Evolutionary conservation across 1,140 invertebrate species (phyloP), one percentile per base, ranked within the genome.

Genomic region (Ephestia elutella): DNA sequence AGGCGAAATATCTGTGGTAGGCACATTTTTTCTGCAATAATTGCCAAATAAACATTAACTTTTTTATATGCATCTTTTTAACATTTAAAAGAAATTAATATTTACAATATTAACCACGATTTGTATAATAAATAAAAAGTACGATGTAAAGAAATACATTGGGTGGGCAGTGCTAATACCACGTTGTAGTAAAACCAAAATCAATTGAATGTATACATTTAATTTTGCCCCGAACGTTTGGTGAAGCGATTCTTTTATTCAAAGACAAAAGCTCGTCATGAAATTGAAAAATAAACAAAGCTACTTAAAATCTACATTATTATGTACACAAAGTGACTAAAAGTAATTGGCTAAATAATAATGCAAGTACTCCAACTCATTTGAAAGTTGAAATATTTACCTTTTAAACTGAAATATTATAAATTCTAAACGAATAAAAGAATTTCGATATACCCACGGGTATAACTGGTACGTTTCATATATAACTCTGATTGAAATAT

Each of bases 241-340:
- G 10, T 5, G 38, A 15, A 15, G 38, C 10, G 38, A 60, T 53
- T n/a, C 21, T 25, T 25, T 25, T 25, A 25, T 25, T 25, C 21
- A 25, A 25, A 25, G 21, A 25, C 21, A 59, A 35, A 21, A 57
- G 61, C 62, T 62, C 55, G 55, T 28, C 49, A 65, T 70, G 57
- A 60, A 54, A 60, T 59, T 48, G 57, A 54, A 66, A 70, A 70
- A 67, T 66, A 38, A 70, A 62, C 35, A 65, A 71, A 56, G 65
- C 76, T 82, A 84, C 80, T 80, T 80, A 84, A 60, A 54, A 65
- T 68, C 73, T 59, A 57, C 66, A 68, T 77, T 72, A 71, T 70
- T 85, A 85, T 80, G 70, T 82, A 86, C 80, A 83, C 21, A 68
- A 78, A 65, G 68, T 63, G 77, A 76, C 66, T 67, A 77, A 73